A percentile compares a stretch with the other conserved stretches of the same genome.
These are phyloP conservation scores for Ciconia maguari DNA, from an alignment of 2,113 vertebrate genomes.

Conservation along the genomic window DNA sequence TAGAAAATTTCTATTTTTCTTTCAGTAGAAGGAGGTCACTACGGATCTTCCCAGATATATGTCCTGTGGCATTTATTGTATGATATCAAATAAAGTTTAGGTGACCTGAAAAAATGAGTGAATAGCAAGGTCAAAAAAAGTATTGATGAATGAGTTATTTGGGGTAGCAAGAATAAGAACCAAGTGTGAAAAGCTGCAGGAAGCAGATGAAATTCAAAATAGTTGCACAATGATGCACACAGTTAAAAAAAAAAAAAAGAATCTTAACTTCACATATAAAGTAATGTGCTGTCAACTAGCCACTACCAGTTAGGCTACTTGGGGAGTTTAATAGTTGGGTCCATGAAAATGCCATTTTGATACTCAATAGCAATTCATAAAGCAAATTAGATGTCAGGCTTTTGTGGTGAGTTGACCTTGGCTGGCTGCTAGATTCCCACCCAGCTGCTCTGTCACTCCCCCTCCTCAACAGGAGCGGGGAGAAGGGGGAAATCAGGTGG, in stretches of 20 bases:
- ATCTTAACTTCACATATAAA: neutral
- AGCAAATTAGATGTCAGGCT: neutral
- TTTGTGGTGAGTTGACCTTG: neutral
- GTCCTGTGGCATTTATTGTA: neutral
- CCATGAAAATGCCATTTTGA: neutral
- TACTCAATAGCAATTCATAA: neutral
- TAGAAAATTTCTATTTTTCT: neutral
- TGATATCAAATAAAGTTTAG: neutral
- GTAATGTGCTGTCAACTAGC: neutral
- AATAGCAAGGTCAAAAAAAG: neutral
- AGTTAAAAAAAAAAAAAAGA: neutral
- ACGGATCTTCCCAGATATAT: neutral
- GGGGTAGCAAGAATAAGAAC: neutral
- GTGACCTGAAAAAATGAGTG: neutral
- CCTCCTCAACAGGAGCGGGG: neutral
- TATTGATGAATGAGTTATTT: neutral
- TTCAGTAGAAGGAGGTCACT: neutral
- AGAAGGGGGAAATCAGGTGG: neutral
- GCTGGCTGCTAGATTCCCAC: neutral
- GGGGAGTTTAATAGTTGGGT: neutral
- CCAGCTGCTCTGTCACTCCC: rapidly evolving
- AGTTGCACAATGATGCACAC: neutral
- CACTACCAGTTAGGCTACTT: neutral
- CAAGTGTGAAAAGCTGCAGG: neutral
- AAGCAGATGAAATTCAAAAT: neutral